phyloP scores from a whole-genome alignment of 2,888 invertebrate species.

The Vanessa cardui region DNA sequence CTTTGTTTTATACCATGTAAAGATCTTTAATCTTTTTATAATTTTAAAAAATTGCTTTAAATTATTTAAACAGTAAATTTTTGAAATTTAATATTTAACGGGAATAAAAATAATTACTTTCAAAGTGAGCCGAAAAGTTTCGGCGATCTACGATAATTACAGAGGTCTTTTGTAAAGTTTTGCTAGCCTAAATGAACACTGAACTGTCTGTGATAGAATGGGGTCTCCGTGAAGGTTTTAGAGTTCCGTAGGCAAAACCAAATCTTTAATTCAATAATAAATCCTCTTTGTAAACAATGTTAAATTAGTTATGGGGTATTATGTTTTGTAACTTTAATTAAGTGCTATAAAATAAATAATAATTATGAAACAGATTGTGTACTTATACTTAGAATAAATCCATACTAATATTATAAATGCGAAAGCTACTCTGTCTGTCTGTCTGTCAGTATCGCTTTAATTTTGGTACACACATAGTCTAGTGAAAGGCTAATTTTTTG shows the following conservation, averaged over 20 bases:
- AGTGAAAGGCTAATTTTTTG: too few species aligned
- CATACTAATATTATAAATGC: too few species aligned
- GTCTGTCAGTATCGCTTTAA: too few species aligned
- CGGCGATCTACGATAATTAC: slow-evolving; percentile 22
- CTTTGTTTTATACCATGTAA: too few species aligned
- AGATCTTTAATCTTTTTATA: neutral
- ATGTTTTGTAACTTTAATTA: too few species aligned
- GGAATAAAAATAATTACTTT: slow-evolving; percentile 16
- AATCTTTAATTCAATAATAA: neutral
- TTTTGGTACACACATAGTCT: too few species aligned
- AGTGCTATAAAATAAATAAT: too few species aligned
- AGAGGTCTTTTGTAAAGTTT: slow-evolving; percentile 23
- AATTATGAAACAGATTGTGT: too few species aligned
- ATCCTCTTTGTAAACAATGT: neutral
- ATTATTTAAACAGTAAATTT: slow-evolving; percentile 10
- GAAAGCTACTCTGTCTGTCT: too few species aligned
- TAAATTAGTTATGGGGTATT: too few species aligned
- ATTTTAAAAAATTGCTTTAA: neutral
- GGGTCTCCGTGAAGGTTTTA: neutral
- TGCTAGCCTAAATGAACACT: slow-evolving; percentile 11
- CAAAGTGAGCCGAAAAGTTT: slow-evolving; percentile 13
- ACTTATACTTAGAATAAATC: too few species aligned
- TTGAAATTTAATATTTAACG: slow-evolving; percentile 8
- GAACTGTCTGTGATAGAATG: slow-evolving; percentile 11
- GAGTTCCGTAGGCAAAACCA: neutral